These are phyloP conservation scores for Uloborus diversus DNA, from an alignment of 1,140 invertebrate genomes.

Conservation along the genomic window DNA sequence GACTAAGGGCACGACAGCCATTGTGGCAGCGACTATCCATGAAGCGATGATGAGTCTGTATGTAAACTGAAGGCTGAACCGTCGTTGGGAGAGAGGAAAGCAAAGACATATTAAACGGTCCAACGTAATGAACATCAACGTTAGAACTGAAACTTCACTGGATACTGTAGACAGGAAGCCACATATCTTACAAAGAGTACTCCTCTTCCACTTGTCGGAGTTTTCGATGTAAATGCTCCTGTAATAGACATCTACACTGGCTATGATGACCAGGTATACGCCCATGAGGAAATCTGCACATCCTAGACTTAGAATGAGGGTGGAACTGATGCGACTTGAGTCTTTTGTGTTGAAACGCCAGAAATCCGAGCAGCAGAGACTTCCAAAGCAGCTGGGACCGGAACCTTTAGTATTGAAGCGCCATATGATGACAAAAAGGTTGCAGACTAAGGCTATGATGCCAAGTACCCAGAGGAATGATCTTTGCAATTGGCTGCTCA, in stretches of 20 bases:
- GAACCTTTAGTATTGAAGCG: conserved; percentile 63
- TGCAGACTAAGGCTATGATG: conserved; percentile 65
- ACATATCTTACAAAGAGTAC: conserved; percentile 66
- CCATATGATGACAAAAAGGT: conserved; percentile 67
- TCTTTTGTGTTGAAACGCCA: conserved; percentile 62
- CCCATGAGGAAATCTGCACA: conserved; percentile 80
- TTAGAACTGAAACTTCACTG: conserved; percentile 75
- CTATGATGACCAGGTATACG: conserved; percentile 78
- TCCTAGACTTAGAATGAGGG: conserved; percentile 35
- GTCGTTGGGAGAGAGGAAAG: conserved; percentile 72
- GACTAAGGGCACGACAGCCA: conserved; percentile 75
- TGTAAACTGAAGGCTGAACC: conserved; percentile 70
- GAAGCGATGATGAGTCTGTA: conserved; percentile 69
- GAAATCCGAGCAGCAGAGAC: conserved; percentile 71
- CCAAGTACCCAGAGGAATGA: conserved; percentile 67
- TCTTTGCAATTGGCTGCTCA: conserved; percentile 66
- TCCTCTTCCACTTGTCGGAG: conserved; percentile 66
- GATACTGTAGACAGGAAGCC: conserved; percentile 68
- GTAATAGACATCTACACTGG: conserved; percentile 71
- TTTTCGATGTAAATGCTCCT: conserved; percentile 67
- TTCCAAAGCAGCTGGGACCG: conserved; percentile 44
- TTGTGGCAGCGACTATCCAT: conserved; percentile 73
- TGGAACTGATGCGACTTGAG: conserved; percentile 61
- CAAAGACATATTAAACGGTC: conserved; percentile 78
- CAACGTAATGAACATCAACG: conserved; percentile 79